Percentiles rank a stretch among this genome's conserved stretches.
Evolutionary conservation across 2,888 invertebrate genomes (phyloP).

Genomic region (Lasiommata megera): DNA sequence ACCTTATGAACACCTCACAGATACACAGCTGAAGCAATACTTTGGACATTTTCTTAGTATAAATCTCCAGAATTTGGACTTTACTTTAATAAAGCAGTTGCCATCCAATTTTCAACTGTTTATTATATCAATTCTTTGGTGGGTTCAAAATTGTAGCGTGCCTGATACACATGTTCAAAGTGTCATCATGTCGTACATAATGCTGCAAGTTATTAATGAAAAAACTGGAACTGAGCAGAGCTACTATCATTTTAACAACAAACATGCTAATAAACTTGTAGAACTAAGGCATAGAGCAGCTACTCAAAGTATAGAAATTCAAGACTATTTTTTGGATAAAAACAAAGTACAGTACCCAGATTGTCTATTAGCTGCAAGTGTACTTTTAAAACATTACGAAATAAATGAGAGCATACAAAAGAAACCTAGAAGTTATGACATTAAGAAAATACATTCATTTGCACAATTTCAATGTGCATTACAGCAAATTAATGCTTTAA

Average conservation of each 20-base stretch:
- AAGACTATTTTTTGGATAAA: constrained; percentile 64
- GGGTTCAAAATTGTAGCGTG: constrained; percentile 72
- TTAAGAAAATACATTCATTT: constrained; percentile 81
- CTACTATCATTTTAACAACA: constrained; percentile 67
- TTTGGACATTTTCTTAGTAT: constrained; percentile 73
- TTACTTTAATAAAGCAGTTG: constrained; percentile 59
- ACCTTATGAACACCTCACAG: constrained; percentile 48
- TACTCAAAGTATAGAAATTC: constrained; percentile 30
- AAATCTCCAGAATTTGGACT: constrained; percentile 58
- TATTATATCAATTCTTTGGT: constrained; percentile 81
- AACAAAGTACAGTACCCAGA: constrained; percentile 79
- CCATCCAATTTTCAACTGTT: constrained; percentile 83
- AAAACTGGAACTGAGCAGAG: constrained; percentile 80
- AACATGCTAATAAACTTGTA: constrained; percentile 59
- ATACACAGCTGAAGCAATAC: constrained; percentile 51
- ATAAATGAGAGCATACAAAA: constrained; percentile 76
- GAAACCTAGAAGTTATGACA: constrained; percentile 79
- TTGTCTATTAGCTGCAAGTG: constrained; percentile 80
- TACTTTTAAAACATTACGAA: constrained; percentile 81
- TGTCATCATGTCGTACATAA: constrained; percentile 79
- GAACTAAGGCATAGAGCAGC: constrained; percentile 48
- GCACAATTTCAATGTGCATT: constrained; percentile 85
- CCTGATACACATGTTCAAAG: constrained; percentile 78
- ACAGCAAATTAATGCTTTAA: constrained; percentile 81
- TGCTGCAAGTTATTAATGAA: constrained; percentile 80